Base-by-base conservation (phyloP, 2,797 vertebrate genomes). In the Merluccius polli region DNA sequence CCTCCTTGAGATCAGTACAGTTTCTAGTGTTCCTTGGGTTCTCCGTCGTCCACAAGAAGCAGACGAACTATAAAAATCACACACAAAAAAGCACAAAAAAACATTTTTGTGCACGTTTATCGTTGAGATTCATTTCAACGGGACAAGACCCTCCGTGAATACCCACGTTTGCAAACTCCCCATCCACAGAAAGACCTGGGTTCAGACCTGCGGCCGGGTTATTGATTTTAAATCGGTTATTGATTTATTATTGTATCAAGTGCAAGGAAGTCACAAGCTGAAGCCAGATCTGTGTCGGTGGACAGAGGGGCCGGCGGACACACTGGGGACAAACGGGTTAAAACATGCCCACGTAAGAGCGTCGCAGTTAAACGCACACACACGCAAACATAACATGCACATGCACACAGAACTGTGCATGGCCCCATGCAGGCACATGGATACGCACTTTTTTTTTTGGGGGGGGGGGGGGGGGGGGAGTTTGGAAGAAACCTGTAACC, bases 71-170 rank as follows among this genome's bases (percentile, higher is more conserved):
- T 69, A 79, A 27, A 86, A 79, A 69, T 76, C 77, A 88, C 24
- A 75, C 63, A 90, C n/a, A n/a, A n/a, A n/a, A n/a, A n/a, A n/a
- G n/a, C n/a, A n/a, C n/a, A n/a, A n/a, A n/a, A n/a, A n/a, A 89
- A 87, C 88, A 88, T 21, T 87, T 78, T 73, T 84, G 82, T 89
- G 77, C 78, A 82, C n/a, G 59, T 27, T 63, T 27, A n/a, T 21
- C 21, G 13, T n/a, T n/a, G n/a, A 12, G 67, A 83, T 74, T 76
- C 32, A 80, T 79, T 78, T 29, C 76, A 86, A 87, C 1, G 41
- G 36, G 68, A 69, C 73, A 5, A 18, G 59, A 27, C 11, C 59
- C 59, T 13, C 59, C 27, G 9, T n/a, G 15, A 35, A 48, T 21
- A 59, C 41, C 36, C 36, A 11, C 3, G 41, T 48, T 48, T 16